These are phyloP conservation scores for Tetrax tetrax DNA, from an alignment of 2,113 vertebrate species.

Conservation along the genomic window DNA sequence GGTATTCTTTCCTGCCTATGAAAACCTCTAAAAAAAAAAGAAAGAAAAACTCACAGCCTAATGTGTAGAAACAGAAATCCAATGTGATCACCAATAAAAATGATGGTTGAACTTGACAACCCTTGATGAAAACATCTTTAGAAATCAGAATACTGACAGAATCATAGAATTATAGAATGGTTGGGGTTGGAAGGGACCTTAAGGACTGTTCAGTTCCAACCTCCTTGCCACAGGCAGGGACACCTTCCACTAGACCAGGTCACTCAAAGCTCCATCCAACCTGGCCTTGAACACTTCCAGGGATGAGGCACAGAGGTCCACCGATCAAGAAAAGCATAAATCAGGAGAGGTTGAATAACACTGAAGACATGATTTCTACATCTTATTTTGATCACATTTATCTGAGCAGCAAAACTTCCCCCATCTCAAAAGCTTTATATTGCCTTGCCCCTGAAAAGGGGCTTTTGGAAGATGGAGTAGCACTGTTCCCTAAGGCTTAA, in stretches of 20 bases:
- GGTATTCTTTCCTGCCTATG: neutral
- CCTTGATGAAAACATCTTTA: neutral
- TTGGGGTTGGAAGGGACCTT: no score
- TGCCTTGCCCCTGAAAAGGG: neutral
- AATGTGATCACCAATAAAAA: neutral
- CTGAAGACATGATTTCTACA: neutral
- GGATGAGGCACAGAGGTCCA: neutral
- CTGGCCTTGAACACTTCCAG: no score
- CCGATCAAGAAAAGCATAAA: neutral
- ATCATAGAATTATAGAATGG: no score
- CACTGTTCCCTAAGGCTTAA: neutral
- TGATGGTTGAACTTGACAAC: neutral
- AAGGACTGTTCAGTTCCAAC: no score
- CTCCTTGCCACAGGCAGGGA: no score
- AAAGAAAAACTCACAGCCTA: neutral
- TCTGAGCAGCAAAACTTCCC: neutral
- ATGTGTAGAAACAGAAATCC: neutral
- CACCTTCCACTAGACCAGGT: no score
- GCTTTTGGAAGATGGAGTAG: neutral
- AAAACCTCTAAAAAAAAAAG: neutral
- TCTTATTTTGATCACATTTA: neutral
- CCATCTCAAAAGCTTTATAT: neutral
- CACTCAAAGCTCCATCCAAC: no score
- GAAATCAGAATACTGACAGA: neutral
- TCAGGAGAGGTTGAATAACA: neutral